Conservation (phyloP, 2,888 invertebrate genomes). For the Drosophila percnosoma region DNA sequence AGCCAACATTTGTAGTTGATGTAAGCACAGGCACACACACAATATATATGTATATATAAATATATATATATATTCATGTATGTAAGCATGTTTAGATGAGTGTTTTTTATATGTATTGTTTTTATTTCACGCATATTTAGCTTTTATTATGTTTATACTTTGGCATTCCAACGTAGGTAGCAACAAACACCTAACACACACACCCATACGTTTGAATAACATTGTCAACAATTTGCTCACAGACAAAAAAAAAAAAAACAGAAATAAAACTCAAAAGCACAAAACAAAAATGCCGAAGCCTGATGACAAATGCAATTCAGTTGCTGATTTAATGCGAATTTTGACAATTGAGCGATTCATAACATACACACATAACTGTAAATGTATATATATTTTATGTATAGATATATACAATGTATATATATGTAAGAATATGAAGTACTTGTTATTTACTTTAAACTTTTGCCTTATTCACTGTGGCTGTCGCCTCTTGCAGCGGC, state of each 20-base stretch:
- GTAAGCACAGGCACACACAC: constrained; percentile 6
- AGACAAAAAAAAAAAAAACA: constrained; percentile 28
- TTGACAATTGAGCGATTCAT: constrained; percentile 45
- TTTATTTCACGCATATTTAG: constrained; percentile 37
- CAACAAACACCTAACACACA: constrained; percentile 40
- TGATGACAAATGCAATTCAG: constrained; percentile 51
- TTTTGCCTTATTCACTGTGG: constrained; percentile 56
- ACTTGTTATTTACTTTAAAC: constrained; percentile 68
- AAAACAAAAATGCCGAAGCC: constrained; percentile 36
- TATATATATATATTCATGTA: constrained; percentile 1
- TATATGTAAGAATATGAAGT: constrained; percentile 28
- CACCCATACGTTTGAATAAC: constrained; percentile 6
- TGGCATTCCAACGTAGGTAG: constrained; percentile 32
- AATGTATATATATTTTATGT: background rate
- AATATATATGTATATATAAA: background rate
- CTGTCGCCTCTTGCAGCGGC: constrained; percentile 55
- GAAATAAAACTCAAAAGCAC: constrained; percentile 31
- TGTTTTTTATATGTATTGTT: constrained; percentile 27
- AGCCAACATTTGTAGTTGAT: constrained; percentile 19
- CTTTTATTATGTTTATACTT: constrained; percentile 34
- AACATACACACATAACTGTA: constrained; percentile 6
- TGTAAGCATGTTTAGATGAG: constrained; percentile 10
- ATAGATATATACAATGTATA: background rate
- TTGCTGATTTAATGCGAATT: constrained; percentile 38
- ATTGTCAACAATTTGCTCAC: constrained; percentile 44